Evolutionary conservation across 2,888 invertebrate genomes (phyloP), one percentile per base, ranked within the genome.

Genomic region (Bimastos eiseni): DNA sequence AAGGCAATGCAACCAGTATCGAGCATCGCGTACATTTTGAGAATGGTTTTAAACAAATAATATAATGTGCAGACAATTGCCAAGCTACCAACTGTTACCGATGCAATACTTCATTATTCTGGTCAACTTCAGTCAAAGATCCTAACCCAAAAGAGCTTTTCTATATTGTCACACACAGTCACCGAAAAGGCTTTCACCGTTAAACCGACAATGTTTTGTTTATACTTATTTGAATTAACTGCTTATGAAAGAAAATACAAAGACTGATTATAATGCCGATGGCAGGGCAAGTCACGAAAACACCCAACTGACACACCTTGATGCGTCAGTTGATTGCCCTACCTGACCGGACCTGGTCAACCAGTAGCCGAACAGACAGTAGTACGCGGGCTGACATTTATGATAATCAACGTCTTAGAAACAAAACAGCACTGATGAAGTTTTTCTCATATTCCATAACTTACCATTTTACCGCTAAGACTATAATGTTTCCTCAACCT

Each of bases 321-420:
- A 70, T 70, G 70, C 70, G 70, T 70, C 70, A 70, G 70, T n/a
- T 70, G 70, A 70, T 70, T 70, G 70, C 70, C 70, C n/a, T n/a
- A 70, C 70, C 70, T 70, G 70, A n/a, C n/a, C 70, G n/a, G 8
- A 2, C 6, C 41, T 15, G n/a, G 30, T 70, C 30, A n/a, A n/a
- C 70, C 30, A 70, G 8, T n/a, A 70, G 8, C n/a, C 6, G 8
- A 70, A n/a, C 17, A 0, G 13, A n/a, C 6, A n/a, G 70, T 8
- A 8, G 8, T 70, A 70, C 21, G 13, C 70, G 30, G 70, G n/a
- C 8, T 30, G n/a, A 70, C 70, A 70, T n/a, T 70, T n/a, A 70
- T 70, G n/a, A 30, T n/a, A 11, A n/a, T 1, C 70, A 70, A n/a
- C n/a, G 8, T 70, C 70, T 70, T n/a, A 70, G 70, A 70, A 70